Base-by-base conservation (phyloP, 2,888 invertebrate species). In the Acleris emargana region DNA sequence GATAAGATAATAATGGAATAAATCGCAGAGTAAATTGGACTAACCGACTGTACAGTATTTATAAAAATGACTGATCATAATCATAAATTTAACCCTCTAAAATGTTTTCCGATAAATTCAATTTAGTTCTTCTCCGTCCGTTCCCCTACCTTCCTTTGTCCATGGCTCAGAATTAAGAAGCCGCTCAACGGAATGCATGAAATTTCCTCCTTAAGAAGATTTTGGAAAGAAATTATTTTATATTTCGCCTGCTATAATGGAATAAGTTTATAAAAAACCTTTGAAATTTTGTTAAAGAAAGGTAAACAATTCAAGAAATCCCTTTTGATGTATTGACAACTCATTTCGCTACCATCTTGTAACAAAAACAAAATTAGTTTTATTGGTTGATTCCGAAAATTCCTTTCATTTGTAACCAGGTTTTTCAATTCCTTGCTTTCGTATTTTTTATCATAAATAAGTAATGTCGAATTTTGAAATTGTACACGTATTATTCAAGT, bases 121-220 rank as follows among this genome's bases (percentile, higher is more conserved):
- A 13, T 38, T 38, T 13, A 4, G 22, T 28, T n/a, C 52, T 9
- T 45, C 32, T 63, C 45, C 32, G 17, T n/a, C n/a, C n/a, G n/a
- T n/a, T n/a, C n/a, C n/a, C n/a, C 57, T 9, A 1, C 16, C 5
- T 18, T 53, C n/a, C 9, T 32, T 28, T 25, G 13, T 28, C 51
- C 20, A 17, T 45, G 63, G 58, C 6, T 13, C 13, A 20, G 32
- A 52, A 63, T 52, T 63, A 52, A 22, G 45, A 53, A 61, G 53
- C 52, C n/a, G 43, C 22, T 60, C 51, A 53, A 18, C 45, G 61
- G 47, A 62, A 63, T 58, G 47, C 52, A 58, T 53, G 25, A 58
- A 47, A 58, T 47, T 53, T 47, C 47, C 47, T 17, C 42, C 9
- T 38, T 6, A 1, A 32, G 11, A 53, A 43, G 51, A 45, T 60